Percentiles rank a stretch among this genome's conserved stretches.
Conservation (phyloP, 2,888 invertebrate genomes). For the Drosophila ustulata region DNA sequence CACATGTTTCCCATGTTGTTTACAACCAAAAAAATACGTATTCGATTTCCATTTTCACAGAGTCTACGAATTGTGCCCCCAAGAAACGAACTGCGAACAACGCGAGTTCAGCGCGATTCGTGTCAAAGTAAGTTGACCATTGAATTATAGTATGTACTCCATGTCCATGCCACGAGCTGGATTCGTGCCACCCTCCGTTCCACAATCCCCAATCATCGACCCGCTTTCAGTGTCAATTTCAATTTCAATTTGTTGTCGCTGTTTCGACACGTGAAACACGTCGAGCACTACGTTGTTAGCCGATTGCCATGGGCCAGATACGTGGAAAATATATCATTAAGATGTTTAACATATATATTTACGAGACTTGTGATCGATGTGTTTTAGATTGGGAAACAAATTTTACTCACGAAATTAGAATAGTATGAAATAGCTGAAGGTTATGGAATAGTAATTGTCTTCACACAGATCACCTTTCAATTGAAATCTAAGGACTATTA, state of each 20-base stretch:
- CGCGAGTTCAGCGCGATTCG: constrained; percentile 84
- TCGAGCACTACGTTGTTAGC: constrained; percentile 23
- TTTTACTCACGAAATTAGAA: not conserved
- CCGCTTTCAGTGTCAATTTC: constrained; percentile 23
- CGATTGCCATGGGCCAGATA: constrained; percentile 24
- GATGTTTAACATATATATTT: not conserved
- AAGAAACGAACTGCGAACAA: constrained; percentile 83
- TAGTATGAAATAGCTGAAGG: no score
- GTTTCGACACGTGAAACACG: constrained; percentile 70
- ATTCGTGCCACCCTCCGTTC: constrained; percentile 57
- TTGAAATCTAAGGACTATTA: no score
- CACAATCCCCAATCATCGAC: constrained; percentile 26
- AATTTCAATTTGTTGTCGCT: constrained; percentile 15
- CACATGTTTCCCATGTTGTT: constrained; percentile 57
- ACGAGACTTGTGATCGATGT: not conserved
- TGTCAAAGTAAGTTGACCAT: constrained; percentile 79
- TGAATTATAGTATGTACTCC: not conserved
- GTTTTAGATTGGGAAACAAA: not conserved
- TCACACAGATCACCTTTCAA: no score
- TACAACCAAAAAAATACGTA: constrained; percentile 23
- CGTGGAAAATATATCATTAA: not conserved
- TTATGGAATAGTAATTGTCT: no score
- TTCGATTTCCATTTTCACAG: constrained; percentile 62
- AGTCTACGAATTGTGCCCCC: constrained; percentile 84
- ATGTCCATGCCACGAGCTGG: constrained; percentile 33